Conservation (phyloP, 2,113 vertebrate species). For the Mola mola region DNA sequence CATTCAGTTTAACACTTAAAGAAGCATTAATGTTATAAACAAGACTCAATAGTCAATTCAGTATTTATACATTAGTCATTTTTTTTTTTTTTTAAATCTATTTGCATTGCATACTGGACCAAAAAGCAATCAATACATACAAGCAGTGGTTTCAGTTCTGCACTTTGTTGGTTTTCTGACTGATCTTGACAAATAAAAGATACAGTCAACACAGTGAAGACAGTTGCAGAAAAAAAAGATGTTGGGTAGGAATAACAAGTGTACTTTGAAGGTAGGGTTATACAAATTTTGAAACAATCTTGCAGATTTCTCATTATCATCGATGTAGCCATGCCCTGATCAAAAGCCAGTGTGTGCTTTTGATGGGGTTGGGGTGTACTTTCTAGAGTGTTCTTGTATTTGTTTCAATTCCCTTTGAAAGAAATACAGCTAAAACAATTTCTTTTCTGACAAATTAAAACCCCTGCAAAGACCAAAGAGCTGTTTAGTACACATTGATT, state of each 20-base stretch:
- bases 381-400: constrained; percentile 41
- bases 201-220: constrained; percentile 26
- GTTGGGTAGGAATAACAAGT: constrained; percentile 39
- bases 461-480: constrained; percentile 63
- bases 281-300: constrained; percentile 58
- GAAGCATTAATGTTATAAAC: too few species aligned
- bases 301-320: constrained; percentile 68
- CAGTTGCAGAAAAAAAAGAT: constrained; percentile 36
- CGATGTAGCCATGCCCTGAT: constrained; percentile 67
- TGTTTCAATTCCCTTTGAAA: constrained; percentile 61
- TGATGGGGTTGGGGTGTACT: constrained; percentile 1
- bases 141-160: constrained; percentile 18
- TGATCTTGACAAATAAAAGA: constrained; percentile 38
- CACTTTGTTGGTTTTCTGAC: constrained; percentile 22
- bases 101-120: not conserved
- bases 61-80: not conserved
- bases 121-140: constrained; percentile 3
- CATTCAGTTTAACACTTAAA: too few species aligned
- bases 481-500: constrained; percentile 64
- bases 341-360: constrained; percentile 54
- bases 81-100: not conserved
- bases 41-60: too few species aligned
- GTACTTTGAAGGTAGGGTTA: constrained; percentile 65
- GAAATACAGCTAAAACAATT: constrained; percentile 50
- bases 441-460: constrained; percentile 69